Evolutionary conservation across 2,888 invertebrate genomes (phyloP).

Genomic region (Crepidodera aurea): DNA sequence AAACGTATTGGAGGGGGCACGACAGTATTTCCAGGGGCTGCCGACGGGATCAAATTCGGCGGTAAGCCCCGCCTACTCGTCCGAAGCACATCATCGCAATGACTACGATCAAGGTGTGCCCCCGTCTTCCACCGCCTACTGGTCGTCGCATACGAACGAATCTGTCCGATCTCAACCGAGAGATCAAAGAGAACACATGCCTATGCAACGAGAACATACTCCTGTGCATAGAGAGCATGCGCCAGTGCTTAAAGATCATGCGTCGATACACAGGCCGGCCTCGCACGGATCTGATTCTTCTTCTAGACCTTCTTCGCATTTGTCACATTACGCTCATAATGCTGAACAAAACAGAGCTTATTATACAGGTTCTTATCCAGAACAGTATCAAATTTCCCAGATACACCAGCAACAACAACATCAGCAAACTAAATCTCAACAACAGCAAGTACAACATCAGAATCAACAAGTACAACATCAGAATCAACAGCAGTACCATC

Average conservation of each 20-base stretch:
- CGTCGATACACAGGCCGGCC: constrained; percentile 48
- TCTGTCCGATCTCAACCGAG: constrained; percentile 22
- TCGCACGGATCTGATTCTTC: constrained; percentile 47
- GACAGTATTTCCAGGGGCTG: constrained; percentile 84
- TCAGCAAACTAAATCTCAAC: constrained; percentile 28
- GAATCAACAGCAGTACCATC: constrained; percentile 14
- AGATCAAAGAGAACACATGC: constrained; percentile 41
- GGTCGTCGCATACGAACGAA: constrained; percentile 42
- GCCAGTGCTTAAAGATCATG: constrained; percentile 40
- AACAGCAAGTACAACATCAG: constrained; percentile 25
- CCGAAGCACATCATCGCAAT: constrained; percentile 42
- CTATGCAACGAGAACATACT: constrained; percentile 42
- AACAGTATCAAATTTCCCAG: constrained; percentile 30
- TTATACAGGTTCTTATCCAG: constrained; percentile 35
- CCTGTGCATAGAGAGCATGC: constrained; percentile 21
- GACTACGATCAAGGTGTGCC: constrained; percentile 40
- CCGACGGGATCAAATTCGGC: constrained; percentile 65
- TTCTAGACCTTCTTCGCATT: constrained; percentile 41
- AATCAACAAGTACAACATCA: constrained; percentile 21
- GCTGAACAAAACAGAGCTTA: constrained; percentile 34
- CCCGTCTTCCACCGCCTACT: constrained; percentile 49
- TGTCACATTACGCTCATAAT: constrained; percentile 39
- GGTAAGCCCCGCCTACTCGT: constrained; percentile 52
- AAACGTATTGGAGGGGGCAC: constrained; percentile 84
- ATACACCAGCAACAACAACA: constrained; percentile 29